Conservation (phyloP, 2,888 invertebrate species). For the Nephrotoma appendiculata region DNA sequence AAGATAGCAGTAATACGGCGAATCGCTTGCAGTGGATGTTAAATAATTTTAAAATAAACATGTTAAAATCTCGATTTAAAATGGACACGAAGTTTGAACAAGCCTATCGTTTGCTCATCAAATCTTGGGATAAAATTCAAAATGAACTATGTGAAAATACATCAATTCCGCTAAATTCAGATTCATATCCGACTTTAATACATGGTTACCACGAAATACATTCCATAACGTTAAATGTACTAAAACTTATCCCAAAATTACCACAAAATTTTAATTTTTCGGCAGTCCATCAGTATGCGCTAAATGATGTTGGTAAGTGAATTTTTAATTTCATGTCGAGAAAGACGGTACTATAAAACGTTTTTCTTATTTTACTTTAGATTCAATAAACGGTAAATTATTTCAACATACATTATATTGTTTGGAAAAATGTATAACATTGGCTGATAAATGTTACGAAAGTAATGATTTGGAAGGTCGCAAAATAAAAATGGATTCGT, state of each 20-base stretch:
- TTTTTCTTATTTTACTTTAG: background rate
- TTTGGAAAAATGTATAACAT: background rate
- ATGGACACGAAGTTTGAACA: background rate
- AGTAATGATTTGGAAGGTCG: background rate
- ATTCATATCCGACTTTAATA: background rate
- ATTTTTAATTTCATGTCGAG: background rate
- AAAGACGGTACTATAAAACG: background rate
- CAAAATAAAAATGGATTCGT: slow-evolving; percentile 19
- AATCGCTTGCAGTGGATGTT: slow-evolving; percentile 12
- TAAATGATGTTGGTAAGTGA: background rate
- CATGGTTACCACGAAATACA: background rate
- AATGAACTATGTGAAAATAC: background rate
- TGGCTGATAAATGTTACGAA: background rate
- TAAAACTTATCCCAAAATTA: background rate
- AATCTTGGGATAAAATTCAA: slow-evolving; percentile 14
- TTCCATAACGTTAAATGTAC: background rate
- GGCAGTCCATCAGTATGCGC: background rate
- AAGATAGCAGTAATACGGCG: slow-evolving; percentile 8
- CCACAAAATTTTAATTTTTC: background rate
- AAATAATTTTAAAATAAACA: slow-evolving; percentile 11
- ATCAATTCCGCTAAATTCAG: background rate
- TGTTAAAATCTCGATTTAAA: slow-evolving; percentile 9
- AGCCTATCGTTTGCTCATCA: slow-evolving; percentile 7
- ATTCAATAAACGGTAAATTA: background rate
- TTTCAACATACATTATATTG: background rate